Percentiles rank a stretch among this genome's conserved stretches.
phyloP scores from a whole-genome alignment of 2,797 vertebrate species.

The Myotis pilosus region DNA sequence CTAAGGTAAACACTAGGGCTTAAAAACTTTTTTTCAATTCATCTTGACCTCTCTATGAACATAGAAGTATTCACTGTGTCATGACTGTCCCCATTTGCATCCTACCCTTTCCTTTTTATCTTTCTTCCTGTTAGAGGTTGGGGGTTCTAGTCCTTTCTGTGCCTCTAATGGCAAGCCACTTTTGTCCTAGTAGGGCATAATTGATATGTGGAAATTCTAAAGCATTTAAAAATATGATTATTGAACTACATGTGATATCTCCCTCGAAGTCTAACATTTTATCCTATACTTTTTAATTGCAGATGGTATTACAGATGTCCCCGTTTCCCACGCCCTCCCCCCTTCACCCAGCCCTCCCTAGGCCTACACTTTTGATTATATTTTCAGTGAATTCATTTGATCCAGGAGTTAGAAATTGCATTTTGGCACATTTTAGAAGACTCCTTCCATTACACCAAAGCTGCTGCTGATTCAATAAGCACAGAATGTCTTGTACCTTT shows the following conservation, averaged over 20 bases:
- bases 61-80: not conserved
- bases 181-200: not conserved
- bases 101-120: not conserved
- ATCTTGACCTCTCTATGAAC: not conserved
- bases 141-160: not conserved
- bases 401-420: constrained; percentile 2
- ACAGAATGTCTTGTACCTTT: constrained; percentile 45
- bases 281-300: not conserved
- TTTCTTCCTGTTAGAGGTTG: not conserved
- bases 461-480: not conserved
- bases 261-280: not conserved
- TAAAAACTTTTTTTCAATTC: not conserved
- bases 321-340: not conserved
- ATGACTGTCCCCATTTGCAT: not conserved
- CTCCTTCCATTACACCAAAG: constrained; percentile 5
- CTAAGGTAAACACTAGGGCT: not conserved
- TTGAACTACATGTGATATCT: constrained; percentile 7
- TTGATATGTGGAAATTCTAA: not conserved
- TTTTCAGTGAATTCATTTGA: constrained; percentile 49
- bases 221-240: constrained; percentile 21
- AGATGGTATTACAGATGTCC: not conserved
- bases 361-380: not conserved
- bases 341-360: not conserved
- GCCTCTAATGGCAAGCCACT: not conserved
- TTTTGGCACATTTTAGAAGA: constrained; percentile 18